Evolutionary conservation across 2,888 invertebrate species (phyloP).

Genomic region (Drosophila birchii): DNA sequence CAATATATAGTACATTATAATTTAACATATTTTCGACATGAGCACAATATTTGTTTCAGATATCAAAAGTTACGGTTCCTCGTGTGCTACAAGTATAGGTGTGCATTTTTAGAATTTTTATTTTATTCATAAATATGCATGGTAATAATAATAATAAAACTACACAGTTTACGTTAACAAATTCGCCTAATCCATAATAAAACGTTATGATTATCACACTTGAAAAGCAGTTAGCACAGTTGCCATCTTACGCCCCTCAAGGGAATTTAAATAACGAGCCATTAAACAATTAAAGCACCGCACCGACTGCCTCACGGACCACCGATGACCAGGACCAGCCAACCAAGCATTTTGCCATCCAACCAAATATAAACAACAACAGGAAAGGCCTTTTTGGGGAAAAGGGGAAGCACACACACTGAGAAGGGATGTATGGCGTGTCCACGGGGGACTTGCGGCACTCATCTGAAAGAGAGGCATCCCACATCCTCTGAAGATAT

Average conservation of each 20-base stretch:
- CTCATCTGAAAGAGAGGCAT: conserved; percentile 31
- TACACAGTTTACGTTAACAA: conserved; percentile 33
- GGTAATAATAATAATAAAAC: neutral
- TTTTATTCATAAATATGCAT: too few species aligned
- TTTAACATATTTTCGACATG: too few species aligned
- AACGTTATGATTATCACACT: conserved; percentile 74
- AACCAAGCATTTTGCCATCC: conserved; percentile 71
- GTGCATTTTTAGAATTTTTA: too few species aligned
- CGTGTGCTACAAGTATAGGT: too few species aligned
- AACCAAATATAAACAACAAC: conserved; percentile 74
- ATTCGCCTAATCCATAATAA: conserved; percentile 63
- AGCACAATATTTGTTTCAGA: too few species aligned
- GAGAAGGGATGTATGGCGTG: conserved; percentile 12
- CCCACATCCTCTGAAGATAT: conserved; percentile 64
- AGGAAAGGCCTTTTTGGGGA: conserved; percentile 40
- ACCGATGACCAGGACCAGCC: conserved; percentile 44
- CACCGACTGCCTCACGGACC: conserved; percentile 42
- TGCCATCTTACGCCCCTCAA: conserved; percentile 45
- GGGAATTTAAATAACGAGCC: conserved; percentile 76
- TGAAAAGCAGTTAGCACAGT: conserved; percentile 49
- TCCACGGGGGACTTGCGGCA: conserved; percentile 39
- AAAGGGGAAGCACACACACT: conserved; percentile 13
- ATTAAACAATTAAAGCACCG: conserved; percentile 74
- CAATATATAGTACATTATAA: too few species aligned
- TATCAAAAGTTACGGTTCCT: too few species aligned